Conservation (phyloP, 30 jellyfish, hydroid and myxozoan genomes). For the Chrysaora quinquecirrha region DNA sequence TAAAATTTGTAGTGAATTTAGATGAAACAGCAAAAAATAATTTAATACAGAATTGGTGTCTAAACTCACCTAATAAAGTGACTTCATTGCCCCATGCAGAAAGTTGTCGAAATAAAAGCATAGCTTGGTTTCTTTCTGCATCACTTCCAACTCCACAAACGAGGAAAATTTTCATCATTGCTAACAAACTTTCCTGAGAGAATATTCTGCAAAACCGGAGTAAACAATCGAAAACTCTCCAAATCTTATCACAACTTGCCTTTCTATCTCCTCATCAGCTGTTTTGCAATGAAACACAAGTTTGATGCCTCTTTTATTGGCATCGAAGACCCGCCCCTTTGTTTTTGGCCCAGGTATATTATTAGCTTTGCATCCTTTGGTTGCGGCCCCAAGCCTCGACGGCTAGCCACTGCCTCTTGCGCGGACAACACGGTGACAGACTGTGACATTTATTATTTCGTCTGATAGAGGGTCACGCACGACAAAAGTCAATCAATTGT, state of each 20-base stretch:
- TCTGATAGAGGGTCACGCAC: too few relatives aligned
- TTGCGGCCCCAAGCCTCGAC: background rate
- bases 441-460: too few relatives aligned
- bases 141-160: conserved; percentile 74
- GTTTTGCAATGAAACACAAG: too few relatives aligned
- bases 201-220: too few relatives aligned
- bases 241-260: too few relatives aligned
- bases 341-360: conserved; percentile 9
- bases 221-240: too few relatives aligned
- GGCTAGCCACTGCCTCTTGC: background rate
- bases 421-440: background rate
- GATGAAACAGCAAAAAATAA: too few relatives aligned
- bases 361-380: background rate
- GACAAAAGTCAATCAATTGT: too few relatives aligned
- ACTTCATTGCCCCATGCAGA: conserved; percentile 88
- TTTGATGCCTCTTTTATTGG: background rate
- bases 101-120: conserved; percentile 71
- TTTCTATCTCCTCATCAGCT: too few relatives aligned
- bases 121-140: conserved; percentile 81
- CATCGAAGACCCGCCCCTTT: conserved; percentile 56
- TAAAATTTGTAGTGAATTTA: too few relatives aligned
- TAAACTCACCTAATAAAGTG: conserved; percentile 70
- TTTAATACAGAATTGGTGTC: too few relatives aligned
- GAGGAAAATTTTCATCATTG: conserved; percentile 43
- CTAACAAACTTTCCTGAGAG: background rate